A percentile compares a stretch with the other conserved stretches of the same genome.
phyloP scores from a whole-genome alignment of 1,140 invertebrate species.

The Pseudachorutes palmiensis region DNA sequence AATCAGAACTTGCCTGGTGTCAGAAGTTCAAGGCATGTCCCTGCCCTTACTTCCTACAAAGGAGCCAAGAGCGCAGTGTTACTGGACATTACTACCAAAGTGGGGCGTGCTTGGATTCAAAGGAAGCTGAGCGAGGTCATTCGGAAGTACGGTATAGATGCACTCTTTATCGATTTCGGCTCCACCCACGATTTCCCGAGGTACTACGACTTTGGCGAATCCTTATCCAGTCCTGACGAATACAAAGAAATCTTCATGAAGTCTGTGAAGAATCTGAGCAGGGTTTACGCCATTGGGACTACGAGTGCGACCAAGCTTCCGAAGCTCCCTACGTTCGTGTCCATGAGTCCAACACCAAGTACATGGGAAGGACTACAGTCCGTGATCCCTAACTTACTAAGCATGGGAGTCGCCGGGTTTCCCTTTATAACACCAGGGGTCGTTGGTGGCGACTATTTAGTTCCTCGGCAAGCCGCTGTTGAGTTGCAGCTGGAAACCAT shows the following conservation, averaged over 20 bases:
- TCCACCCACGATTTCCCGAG: constrained; percentile 77
- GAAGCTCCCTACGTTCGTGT: constrained; percentile 72
- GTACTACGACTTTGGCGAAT: constrained; percentile 63
- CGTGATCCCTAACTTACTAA: constrained; percentile 75
- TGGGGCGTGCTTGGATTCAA: constrained; percentile 68
- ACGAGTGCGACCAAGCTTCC: constrained; percentile 69
- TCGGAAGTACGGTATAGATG: constrained; percentile 68
- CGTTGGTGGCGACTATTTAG: constrained; percentile 67
- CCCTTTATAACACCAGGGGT: constrained; percentile 86
- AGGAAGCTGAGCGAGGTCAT: constrained; percentile 61
- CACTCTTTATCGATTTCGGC: constrained; percentile 83
- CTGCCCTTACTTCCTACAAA: constrained; percentile 66
- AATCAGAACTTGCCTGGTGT: constrained; percentile 28
- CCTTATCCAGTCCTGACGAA: constrained; percentile 66
- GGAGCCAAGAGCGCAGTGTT: constrained; percentile 66
- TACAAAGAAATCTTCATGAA: constrained; percentile 63
- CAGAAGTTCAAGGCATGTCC: constrained; percentile 40
- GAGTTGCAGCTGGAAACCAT: neutral
- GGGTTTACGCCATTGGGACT: constrained; percentile 65
- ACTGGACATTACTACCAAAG: constrained; percentile 73
- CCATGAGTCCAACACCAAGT: constrained; percentile 73
- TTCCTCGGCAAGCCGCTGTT: neutral
- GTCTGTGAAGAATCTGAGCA: constrained; percentile 46
- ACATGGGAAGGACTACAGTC: constrained; percentile 78
- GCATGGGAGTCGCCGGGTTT: constrained; percentile 77